phyloP scores from a whole-genome alignment of 2,888 invertebrate species.

The Pyrrhosoma nymphula region DNA sequence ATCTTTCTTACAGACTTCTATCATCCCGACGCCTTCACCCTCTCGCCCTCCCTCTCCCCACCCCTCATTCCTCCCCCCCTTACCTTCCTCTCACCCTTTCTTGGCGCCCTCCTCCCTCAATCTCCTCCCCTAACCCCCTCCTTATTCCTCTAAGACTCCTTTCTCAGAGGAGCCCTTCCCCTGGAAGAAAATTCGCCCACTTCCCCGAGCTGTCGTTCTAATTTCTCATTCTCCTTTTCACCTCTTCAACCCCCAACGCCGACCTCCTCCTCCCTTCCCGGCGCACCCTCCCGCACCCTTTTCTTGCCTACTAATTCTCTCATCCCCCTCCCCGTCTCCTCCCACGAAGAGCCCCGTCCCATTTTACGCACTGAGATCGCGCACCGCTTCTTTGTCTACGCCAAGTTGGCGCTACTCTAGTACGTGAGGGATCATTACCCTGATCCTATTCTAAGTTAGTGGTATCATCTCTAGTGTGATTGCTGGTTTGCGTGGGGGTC shows the following conservation, averaged over 20 bases:
- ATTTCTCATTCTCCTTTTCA: slow-evolving; percentile 36
- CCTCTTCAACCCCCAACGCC: background rate
- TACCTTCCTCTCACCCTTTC: background rate
- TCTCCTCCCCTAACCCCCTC: background rate
- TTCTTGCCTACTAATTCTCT: background rate
- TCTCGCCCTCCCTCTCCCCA: background rate
- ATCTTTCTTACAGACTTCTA: slow-evolving; percentile 66
- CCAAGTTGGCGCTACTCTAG: background rate
- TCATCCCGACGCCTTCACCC: slow-evolving; percentile 52
- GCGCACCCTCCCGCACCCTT: background rate
- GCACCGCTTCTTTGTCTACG: background rate
- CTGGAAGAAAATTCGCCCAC: background rate
- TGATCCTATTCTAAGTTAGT: background rate
- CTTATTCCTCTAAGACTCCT: slow-evolving; percentile 8
- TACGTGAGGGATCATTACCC: slow-evolving; percentile 1
- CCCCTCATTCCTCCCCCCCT: background rate
- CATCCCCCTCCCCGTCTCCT: background rate
- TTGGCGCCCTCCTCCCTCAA: background rate
- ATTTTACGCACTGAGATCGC: background rate
- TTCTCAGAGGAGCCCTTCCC: background rate
- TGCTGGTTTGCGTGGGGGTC: background rate
- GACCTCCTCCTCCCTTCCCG: background rate
- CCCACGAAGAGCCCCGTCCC: background rate
- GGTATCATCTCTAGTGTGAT: background rate
- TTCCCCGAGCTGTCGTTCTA: slow-evolving; percentile 32